Evolutionary conservation across 2,797 vertebrate species (phyloP), one percentile per base, ranked within the genome.

Genomic region (Pipistrellus pipistrellus): DNA sequence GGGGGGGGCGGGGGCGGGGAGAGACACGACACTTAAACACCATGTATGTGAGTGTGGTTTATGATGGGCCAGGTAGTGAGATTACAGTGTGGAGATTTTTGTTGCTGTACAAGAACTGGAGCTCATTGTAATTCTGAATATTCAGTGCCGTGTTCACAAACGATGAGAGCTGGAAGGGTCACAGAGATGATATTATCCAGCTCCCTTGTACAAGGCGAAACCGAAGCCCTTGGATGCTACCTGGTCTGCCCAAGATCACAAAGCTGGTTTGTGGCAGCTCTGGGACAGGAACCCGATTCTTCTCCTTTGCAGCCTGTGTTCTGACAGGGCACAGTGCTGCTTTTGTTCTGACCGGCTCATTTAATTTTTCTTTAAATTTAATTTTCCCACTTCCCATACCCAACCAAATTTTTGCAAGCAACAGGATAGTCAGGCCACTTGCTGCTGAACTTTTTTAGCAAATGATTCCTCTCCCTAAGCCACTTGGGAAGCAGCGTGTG

Each of bases 321-420:
- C 92, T 10, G 25, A 76, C 30, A 6, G 3, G 23, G 41, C 76
- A 94, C 76, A 96, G n/a, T 90, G 44, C 72, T 90, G 68, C 59
- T 72, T 96, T 96, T 97, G 83, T 97, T 95, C 76, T 73, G 35
- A 88, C 23, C 23, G 55, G 51, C 71, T 93, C 35, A 51, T 89
- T 93, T 90, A 72, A 88, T 92, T 90, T 93, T 95, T 88, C 93
- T 93, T 78, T 93, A 90, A 84, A 80, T 88, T 94, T 41, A 81
- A 88, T 90, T 92, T 90, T 85, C 53, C 46, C 41, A 2, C 55
- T 93, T 84, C 59, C 8, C 77, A 59, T 77, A 84, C 30, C 23
- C 35, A 82, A 44, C 73, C 53, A 85, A 73, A 88, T 38, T 83
- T 93, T 96, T 68, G 30, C 23, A 95, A 83, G 78, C 64, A 75